These are phyloP conservation scores for Hypercompe scribonia DNA, from an alignment of 2,888 invertebrate species.

Conservation along the genomic window DNA sequence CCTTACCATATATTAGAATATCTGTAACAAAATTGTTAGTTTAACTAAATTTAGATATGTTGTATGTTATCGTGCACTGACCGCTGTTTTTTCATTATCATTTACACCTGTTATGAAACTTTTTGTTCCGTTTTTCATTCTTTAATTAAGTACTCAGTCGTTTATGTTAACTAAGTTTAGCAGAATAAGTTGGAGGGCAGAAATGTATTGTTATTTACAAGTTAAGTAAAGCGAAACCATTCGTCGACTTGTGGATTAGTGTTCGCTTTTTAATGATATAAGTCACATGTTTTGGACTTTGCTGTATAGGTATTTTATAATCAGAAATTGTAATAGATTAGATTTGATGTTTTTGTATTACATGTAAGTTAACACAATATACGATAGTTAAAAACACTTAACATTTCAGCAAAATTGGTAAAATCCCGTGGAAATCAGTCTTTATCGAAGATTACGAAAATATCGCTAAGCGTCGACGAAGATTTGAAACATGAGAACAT, in stretches of 20 bases:
- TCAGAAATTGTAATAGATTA: not conserved
- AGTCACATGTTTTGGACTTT: not conserved
- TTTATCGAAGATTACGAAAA: too few relatives aligned
- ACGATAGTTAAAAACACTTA: not conserved
- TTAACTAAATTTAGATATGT: not conserved
- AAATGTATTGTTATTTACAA: not conserved
- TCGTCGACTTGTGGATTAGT: not conserved
- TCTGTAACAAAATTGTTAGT: not conserved
- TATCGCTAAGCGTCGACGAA: not conserved
- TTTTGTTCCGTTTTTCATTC: not conserved
- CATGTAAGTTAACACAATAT: not conserved
- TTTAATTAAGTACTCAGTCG: not conserved
- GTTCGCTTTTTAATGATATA: not conserved
- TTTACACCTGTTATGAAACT: not conserved
- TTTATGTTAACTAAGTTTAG: not conserved
- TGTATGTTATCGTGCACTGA: not conserved
- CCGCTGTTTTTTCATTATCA: not conserved
- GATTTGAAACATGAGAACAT: not conserved
- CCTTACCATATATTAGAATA: not conserved
- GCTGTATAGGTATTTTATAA: not conserved
- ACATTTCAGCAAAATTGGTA: not conserved
- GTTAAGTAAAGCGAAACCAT: not conserved
- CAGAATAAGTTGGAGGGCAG: too few relatives aligned
- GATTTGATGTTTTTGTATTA: not conserved
- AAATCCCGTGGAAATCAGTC: not conserved